phyloP scores from a whole-genome alignment of 1,140 invertebrate genomes.

The Bombus soroeensis region DNA sequence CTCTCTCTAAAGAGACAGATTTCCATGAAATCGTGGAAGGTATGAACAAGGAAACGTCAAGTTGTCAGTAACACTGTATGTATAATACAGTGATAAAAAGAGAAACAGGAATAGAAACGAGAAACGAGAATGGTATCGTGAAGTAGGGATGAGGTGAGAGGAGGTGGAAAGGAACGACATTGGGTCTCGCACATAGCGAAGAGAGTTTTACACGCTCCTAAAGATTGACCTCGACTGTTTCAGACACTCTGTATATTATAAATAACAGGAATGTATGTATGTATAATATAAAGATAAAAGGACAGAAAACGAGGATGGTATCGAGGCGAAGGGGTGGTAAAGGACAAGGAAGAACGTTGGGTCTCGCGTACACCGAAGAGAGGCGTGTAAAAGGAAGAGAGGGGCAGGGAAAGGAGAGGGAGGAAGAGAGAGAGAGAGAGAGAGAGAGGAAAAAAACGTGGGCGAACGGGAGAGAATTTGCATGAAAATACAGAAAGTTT shows the following conservation, averaged over 20 bases:
- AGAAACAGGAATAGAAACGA: not conserved
- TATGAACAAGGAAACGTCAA: conserved; percentile 1
- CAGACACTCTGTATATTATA: no score
- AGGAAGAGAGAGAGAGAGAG: not conserved
- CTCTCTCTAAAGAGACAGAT: not conserved
- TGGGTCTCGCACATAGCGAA: not conserved
- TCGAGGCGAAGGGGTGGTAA: not conserved
- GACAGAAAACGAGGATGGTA: not conserved
- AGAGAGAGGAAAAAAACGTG: not conserved
- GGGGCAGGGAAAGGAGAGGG: not conserved
- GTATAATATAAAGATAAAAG: not conserved
- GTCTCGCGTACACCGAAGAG: not conserved
- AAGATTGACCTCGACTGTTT: no score
- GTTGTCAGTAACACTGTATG: not conserved
- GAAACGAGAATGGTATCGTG: not conserved
- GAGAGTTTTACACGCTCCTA: not conserved
- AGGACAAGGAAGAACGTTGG: not conserved
- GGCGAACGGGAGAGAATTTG: conserved; percentile 53
- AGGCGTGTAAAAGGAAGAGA: not conserved
- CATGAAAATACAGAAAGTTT: conserved; percentile 70
- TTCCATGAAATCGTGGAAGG: conserved; percentile 21
- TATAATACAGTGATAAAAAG: not conserved
- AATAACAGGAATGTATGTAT: not conserved
- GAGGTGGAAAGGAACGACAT: not conserved
- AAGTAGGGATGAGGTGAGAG: not conserved